A percentile compares a stretch with the other conserved stretches of the same genome.
phyloP scores from a whole-genome alignment of 2,888 invertebrate species.

The Mantis religiosa region DNA sequence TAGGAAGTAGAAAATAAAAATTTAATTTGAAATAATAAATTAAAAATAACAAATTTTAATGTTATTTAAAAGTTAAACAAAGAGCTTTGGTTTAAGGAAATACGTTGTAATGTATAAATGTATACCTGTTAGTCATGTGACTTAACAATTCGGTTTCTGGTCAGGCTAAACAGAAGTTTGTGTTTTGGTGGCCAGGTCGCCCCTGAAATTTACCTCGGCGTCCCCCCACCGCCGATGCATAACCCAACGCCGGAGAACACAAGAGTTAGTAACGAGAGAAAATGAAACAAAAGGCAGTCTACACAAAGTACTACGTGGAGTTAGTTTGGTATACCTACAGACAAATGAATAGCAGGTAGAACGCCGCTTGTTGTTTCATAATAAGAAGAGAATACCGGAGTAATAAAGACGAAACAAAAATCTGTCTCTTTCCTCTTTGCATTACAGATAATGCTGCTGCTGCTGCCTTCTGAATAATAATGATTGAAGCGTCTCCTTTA shows the following conservation, averaged over 20 bases:
- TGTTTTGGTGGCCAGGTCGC: neutral
- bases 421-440: neutral
- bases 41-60: too few species aligned
- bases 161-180: neutral
- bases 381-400: neutral
- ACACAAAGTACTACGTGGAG: neutral
- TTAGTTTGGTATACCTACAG: neutral
- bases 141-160: neutral
- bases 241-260: neutral
- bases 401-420: slow-evolving; percentile 1
- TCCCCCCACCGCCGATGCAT: neutral
- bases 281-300: slow-evolving; percentile 5
- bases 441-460: slow-evolving; percentile 1
- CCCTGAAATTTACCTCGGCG: slow-evolving; percentile 3
- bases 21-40: too few species aligned
- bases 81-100: too few species aligned
- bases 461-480: neutral
- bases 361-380: neutral
- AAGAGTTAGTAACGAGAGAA: neutral
- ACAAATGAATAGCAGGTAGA: slow-evolving; percentile 16
- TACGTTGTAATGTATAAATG: too few species aligned
- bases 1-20: too few species aligned
- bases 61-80: too few species aligned
- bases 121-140: too few species aligned
- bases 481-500: slow-evolving; percentile 11